Conservation (phyloP, 2,888 invertebrate species). For the Alentia gelatinosa region DNA sequence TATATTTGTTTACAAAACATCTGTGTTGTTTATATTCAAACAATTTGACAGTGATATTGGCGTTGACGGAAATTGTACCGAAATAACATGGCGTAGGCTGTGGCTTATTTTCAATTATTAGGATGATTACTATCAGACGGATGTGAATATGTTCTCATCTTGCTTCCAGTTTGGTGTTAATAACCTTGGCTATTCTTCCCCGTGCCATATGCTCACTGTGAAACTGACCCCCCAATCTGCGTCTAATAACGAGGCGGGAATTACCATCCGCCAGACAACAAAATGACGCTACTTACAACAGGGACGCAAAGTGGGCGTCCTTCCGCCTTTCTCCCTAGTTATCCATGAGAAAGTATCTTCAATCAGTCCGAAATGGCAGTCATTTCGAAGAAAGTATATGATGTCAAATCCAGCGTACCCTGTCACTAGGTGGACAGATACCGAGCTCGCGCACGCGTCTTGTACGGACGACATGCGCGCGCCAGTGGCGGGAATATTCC, state of each 20-base stretch:
- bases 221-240: background rate
- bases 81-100: too few relatives aligned
- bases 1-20: too few relatives aligned
- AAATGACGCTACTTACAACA: conserved; percentile 27
- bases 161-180: too few relatives aligned
- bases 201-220: background rate
- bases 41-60: too few relatives aligned
- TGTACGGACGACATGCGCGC: background rate
- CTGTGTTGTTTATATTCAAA: too few relatives aligned
- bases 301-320: background rate
- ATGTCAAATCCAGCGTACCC: too few relatives aligned
- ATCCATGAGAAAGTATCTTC: background rate
- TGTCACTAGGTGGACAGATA: background rate
- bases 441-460: background rate
- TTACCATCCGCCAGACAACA: background rate
- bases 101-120: too few relatives aligned
- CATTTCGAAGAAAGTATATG: background rate
- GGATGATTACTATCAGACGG: too few relatives aligned
- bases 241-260: background rate
- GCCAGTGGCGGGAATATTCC: background rate
- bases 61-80: too few relatives aligned
- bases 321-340: conserved; percentile 23
- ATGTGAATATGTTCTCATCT: too few relatives aligned
- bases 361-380: background rate
- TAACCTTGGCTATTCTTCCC: too few relatives aligned